A percentile compares a stretch with the other conserved stretches of the same genome.
Evolutionary conservation across 2,113 vertebrate genomes (phyloP).

Genomic region (Anguilla rostrata): DNA sequence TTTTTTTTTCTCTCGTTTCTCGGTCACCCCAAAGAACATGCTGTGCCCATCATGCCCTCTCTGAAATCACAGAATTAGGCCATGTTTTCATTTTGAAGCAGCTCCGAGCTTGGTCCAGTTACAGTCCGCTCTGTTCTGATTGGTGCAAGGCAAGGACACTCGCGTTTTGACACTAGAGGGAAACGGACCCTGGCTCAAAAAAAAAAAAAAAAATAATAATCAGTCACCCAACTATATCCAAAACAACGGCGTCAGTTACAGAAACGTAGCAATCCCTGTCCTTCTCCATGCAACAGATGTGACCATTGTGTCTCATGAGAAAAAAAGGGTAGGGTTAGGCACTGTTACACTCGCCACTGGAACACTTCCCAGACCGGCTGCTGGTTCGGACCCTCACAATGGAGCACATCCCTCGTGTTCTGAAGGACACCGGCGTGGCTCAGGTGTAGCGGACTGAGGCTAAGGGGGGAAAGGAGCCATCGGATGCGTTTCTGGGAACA

Average conservation of each 20-base stretch:
- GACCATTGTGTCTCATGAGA: not conserved
- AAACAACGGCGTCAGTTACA: not conserved
- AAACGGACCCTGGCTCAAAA: constrained; percentile 10
- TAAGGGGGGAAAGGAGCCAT: not conserved
- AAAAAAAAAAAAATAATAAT: constrained; percentile 35
- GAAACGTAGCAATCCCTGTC: not conserved
- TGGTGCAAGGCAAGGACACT: not conserved
- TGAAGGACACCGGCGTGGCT: not conserved
- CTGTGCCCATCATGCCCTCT: not conserved
- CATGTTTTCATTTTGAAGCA: not conserved
- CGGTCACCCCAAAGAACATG: not conserved
- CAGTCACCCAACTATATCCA: constrained; percentile 15
- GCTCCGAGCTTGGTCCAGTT: not conserved
- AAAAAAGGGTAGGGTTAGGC: not conserved
- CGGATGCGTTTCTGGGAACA: not conserved
- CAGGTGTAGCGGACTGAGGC: not conserved
- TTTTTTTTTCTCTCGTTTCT: not conserved
- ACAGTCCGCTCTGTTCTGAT: not conserved
- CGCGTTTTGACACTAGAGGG: not conserved
- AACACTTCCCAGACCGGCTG: not conserved
- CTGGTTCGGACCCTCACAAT: not conserved
- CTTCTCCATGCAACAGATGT: not conserved
- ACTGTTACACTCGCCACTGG: not conserved
- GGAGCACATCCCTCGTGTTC: not conserved
- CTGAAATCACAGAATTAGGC: not conserved